Base-by-base conservation (phyloP, 2,113 vertebrate genomes). In the Puntigrus tetrazona region DNA sequence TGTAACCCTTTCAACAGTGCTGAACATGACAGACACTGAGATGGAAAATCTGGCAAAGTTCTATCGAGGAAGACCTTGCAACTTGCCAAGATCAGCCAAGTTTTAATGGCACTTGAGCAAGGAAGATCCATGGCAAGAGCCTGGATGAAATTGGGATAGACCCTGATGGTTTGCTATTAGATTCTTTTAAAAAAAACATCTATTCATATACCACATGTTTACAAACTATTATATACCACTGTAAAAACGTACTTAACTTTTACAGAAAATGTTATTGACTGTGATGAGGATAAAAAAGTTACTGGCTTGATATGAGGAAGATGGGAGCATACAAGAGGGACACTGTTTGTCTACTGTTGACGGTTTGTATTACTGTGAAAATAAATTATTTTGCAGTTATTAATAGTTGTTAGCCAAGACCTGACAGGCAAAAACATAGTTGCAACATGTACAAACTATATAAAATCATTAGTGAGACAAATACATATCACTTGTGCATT, bases 31-130 rank as follows among this genome's bases (percentile, higher is more conserved):
- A 0, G 41, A 81, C 61, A 22, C 41, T 4, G 59, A 81, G 29
- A 65, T 81, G 61, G 41, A 81, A 11, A 36, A 81, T 27, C 43
- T 81, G 18, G 38, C 59, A 6, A 81, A 34, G n/a, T 78, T 78
- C 52, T 59, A 16, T 25, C 75, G 75, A 25, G 38, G 41, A 67
- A 47, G 25, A 80, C 41, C 36, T 36, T 29, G 25, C 78, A 47
- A 27, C 38, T 67, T 13, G 78, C 78, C 25, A 65, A 45, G 25
- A 67, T 80, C 16, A 67, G 59, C 59, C 65, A 80, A 80, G 25
- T 67, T 13, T 27, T 80, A 41, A 63, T 80, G 57, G 59, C 59
- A 22, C 78, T 80, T 1, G 38, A 81, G 20, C 41, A 81, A 47
- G 78, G 78, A 22, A 9, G 78, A 34, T 47, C 29, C 38, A 81